phyloP scores from a whole-genome alignment of 2,797 vertebrate species.

The Neosilurus hyrtlii region DNA sequence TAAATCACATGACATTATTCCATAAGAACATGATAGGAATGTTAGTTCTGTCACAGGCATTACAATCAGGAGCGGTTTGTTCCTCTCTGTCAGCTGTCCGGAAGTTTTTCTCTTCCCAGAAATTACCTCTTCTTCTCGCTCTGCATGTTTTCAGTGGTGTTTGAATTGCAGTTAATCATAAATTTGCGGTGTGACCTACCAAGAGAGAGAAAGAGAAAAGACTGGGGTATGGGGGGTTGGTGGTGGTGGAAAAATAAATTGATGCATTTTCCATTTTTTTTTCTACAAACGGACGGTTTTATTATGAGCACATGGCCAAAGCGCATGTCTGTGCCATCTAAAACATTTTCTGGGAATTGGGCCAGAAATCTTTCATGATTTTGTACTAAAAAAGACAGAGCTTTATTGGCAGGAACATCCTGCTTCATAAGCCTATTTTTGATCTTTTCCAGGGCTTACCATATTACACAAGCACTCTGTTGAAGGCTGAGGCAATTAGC shows the following conservation, averaged over 20 bases:
- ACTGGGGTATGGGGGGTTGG: too few species aligned
- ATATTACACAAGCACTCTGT: slow-evolving; percentile 9
- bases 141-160: background rate
- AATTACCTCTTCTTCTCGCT: background rate
- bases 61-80: background rate
- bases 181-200: background rate
- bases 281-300: background rate
- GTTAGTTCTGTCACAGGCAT: background rate
- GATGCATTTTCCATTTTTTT: too few species aligned
- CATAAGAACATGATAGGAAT: background rate
- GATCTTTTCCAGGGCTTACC: slow-evolving; percentile 24
- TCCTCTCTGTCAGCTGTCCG: background rate
- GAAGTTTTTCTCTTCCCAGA: too few species aligned
- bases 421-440: slow-evolving; percentile 8
- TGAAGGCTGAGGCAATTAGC: slow-evolving; percentile 29
- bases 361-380: slow-evolving; percentile 25
- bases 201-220: background rate
- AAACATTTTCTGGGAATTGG: background rate
- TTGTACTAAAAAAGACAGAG: slow-evolving; percentile 12
- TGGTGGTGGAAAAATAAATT: too few species aligned
- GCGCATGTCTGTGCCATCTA: slow-evolving; percentile 3
- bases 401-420: slow-evolving; percentile 1
- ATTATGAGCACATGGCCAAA: slow-evolving; percentile 7
- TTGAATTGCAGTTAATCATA: slow-evolving; percentile 28
- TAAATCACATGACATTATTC: background rate